phyloP scores from a whole-genome alignment of 2,888 invertebrate species.

The Tipula lateralis region DNA sequence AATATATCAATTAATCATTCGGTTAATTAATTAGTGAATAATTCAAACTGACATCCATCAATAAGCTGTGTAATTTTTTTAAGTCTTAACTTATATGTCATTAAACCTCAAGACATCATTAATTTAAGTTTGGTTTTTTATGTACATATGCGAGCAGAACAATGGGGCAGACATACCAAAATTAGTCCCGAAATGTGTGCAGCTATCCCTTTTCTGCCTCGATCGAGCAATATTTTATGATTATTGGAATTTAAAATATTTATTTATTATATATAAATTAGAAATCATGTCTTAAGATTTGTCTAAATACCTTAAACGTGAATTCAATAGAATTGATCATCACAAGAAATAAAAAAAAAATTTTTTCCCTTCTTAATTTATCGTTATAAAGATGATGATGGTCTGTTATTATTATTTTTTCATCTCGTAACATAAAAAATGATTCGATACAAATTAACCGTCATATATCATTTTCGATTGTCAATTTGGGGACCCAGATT shows the following conservation, averaged over 20 bases:
- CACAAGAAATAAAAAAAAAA: background rate
- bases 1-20: background rate
- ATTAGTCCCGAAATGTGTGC: background rate
- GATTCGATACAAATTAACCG: slow-evolving; percentile 38
- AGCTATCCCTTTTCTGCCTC: background rate
- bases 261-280: background rate
- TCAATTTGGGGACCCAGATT: slow-evolving; percentile 35
- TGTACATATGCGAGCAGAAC: background rate
- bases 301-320: slow-evolving; percentile 11
- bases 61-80: background rate
- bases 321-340: background rate
- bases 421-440: slow-evolving; percentile 34
- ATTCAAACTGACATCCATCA: slow-evolving; percentile 9
- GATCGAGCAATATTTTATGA: background rate
- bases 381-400: slow-evolving; percentile 26
- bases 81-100: background rate
- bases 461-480: slow-evolving; percentile 37
- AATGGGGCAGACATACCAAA: slow-evolving; percentile 11
- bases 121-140: background rate
- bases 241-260: slow-evolving; percentile 19
- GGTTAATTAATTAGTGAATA: slow-evolving; percentile 19
- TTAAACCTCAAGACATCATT: background rate
- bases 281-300: slow-evolving; percentile 13
- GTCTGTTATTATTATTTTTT: background rate
- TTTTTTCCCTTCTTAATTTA: background rate